Percentiles rank a stretch among this genome's conserved stretches.
phyloP scores from a whole-genome alignment of 1,140 invertebrate genomes.

The Caerostris extrusa region DNA sequence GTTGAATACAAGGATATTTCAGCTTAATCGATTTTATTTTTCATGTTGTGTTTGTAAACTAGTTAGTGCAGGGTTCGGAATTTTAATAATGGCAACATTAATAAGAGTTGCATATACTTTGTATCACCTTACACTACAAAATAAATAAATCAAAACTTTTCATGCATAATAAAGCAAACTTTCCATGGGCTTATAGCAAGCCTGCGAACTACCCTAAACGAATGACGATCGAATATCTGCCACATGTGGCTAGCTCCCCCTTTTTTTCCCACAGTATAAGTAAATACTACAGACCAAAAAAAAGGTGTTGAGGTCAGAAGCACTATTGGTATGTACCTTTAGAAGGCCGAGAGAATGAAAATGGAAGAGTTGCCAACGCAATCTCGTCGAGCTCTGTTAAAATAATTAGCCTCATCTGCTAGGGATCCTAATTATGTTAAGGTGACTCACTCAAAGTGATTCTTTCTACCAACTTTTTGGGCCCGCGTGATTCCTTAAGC shows the following conservation, averaged over 20 bases:
- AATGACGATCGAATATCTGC: neutral
- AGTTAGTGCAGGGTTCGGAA: no score
- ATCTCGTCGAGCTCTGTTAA: conserved; percentile 21
- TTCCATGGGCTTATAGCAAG: neutral
- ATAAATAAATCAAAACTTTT: no score
- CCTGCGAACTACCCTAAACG: neutral
- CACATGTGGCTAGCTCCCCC: neutral
- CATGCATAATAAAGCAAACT: no score
- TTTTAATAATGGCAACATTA: no score
- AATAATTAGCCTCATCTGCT: conserved; percentile 45
- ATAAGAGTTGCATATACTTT: no score
- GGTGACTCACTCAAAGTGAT: neutral
- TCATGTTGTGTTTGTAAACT: no score
- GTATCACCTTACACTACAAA: no score
- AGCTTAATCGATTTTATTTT: neutral
- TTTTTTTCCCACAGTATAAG: neutral
- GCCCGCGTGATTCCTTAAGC: neutral
- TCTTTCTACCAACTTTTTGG: neutral
- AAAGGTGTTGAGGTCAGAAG: neutral
- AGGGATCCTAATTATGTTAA: conserved; percentile 37
- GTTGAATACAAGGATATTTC: neutral
- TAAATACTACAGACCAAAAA: neutral
- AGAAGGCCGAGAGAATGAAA: neutral
- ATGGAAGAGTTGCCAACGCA: conserved; percentile 6
- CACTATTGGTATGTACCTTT: neutral